phyloP scores from a whole-genome alignment of 2,113 vertebrate species.

The Pitta sordida region DNA sequence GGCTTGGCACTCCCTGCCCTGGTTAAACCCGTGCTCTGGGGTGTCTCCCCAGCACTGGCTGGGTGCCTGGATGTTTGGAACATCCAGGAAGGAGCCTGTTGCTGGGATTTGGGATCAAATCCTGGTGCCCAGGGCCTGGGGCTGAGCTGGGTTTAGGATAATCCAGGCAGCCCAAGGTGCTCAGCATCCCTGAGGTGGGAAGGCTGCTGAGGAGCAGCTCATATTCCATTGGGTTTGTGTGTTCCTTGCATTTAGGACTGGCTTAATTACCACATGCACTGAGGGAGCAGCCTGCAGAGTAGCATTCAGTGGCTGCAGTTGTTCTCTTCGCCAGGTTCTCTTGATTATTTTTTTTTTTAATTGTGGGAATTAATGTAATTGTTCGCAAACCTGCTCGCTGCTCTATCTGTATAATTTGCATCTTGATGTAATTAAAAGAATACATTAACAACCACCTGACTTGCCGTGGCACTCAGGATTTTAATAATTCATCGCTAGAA shows the following conservation, averaged over 20 bases:
- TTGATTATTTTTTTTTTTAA: neutral
- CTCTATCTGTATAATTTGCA: slow-evolving; percentile 57
- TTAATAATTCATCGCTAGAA: slow-evolving; percentile 64
- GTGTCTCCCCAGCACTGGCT: neutral
- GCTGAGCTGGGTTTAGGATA: neutral
- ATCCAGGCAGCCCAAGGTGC: neutral
- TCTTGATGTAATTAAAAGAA: slow-evolving; percentile 13
- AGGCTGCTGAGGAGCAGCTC: neutral
- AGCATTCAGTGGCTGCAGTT: neutral
- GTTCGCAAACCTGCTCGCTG: neutral
- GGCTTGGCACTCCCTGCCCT: neutral
- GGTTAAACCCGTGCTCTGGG: neutral
- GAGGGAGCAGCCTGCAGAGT: neutral
- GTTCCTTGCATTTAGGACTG: neutral
- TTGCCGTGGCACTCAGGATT: slow-evolving; percentile 31
- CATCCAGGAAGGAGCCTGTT: neutral
- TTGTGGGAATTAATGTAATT: neutral
- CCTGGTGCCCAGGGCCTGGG: too few relatives aligned
- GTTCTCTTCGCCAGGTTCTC: neutral
- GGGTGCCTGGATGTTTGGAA: neutral
- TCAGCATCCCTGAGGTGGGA: neutral
- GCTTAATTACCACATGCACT: rapidly evolving
- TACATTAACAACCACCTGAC: slow-evolving; percentile 43
- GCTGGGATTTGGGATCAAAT: neutral
- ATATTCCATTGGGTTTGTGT: neutral